These are phyloP conservation scores for Ferrisia virgata DNA, from an alignment of 2,888 invertebrate species.

Conservation along the genomic window DNA sequence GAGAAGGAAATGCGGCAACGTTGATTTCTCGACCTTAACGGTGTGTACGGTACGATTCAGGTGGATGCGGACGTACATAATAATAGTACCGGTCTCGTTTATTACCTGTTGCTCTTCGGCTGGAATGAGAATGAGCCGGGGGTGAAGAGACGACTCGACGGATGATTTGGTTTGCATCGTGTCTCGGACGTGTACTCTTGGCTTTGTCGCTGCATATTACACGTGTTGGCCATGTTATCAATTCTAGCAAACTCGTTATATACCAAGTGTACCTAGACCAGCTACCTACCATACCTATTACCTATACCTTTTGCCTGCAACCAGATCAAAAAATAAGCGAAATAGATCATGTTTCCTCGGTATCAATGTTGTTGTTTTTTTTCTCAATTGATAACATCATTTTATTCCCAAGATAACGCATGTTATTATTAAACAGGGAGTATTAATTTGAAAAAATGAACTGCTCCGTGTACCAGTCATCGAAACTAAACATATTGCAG, in stretches of 20 bases:
- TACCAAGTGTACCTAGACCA: not conserved
- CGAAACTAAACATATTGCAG: not conserved
- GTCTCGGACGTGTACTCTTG: not conserved
- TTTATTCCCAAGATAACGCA: no score
- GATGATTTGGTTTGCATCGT: conserved; percentile 6
- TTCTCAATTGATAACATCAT: not conserved
- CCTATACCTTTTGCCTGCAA: no score
- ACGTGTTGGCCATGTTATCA: conserved; percentile 3
- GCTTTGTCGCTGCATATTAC: not conserved
- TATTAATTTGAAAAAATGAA: not conserved
- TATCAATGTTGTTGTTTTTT: no score
- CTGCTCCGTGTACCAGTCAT: not conserved
- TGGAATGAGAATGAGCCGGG: not conserved
- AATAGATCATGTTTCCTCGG: no score
- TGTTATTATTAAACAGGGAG: no score
- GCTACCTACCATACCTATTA: not conserved
- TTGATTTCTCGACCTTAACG: conserved; percentile 42
- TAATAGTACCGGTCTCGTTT: conserved; percentile 38
- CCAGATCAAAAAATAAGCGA: not conserved
- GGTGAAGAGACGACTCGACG: not conserved
- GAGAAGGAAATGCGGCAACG: conserved; percentile 27
- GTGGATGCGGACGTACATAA: conserved; percentile 36
- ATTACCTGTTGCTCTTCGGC: conserved; percentile 34
- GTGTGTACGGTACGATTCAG: conserved; percentile 36
- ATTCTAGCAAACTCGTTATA: not conserved